Evolutionary conservation across 2,113 vertebrate genomes (phyloP).

Genomic region (Brienomyrus longianalis): DNA sequence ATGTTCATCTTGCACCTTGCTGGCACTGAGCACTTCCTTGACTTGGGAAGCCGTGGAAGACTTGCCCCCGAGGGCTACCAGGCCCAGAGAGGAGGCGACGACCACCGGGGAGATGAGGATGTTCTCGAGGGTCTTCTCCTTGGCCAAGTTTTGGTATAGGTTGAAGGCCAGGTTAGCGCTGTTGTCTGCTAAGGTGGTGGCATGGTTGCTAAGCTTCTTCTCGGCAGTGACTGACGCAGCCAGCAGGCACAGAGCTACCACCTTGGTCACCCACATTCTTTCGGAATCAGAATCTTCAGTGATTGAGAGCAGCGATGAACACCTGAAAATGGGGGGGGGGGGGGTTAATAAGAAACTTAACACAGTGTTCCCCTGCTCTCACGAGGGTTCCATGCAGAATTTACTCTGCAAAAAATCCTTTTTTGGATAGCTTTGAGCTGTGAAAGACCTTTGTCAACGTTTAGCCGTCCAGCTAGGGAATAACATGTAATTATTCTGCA

Average conservation of each 20-base stretch:
- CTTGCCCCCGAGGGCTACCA: slow-evolving; percentile 84
- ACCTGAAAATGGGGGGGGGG: slow-evolving; percentile 37
- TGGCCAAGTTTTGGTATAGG: slow-evolving; percentile 87
- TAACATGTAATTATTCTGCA: neutral
- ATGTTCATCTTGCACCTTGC: slow-evolving; percentile 79
- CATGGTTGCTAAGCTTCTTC: slow-evolving; percentile 78
- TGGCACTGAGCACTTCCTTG: slow-evolving; percentile 76
- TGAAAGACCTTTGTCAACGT: neutral
- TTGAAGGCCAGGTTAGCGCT: slow-evolving; percentile 82
- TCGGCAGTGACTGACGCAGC: slow-evolving; percentile 48
- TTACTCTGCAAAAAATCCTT: neutral
- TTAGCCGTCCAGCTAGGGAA: neutral
- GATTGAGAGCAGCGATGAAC: slow-evolving; percentile 28
- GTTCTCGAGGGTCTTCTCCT: slow-evolving; percentile 82
- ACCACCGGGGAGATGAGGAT: slow-evolving; percentile 89
- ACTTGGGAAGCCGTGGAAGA: slow-evolving; percentile 79
- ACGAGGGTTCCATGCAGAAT: neutral
- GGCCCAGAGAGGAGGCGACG: slow-evolving; percentile 84
- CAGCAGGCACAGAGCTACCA: slow-evolving; percentile 62
- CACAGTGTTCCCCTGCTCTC: neutral
- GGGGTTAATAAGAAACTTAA: neutral
- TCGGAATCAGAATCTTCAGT: slow-evolving; percentile 21
- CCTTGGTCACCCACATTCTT: slow-evolving; percentile 69
- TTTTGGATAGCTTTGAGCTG: neutral
- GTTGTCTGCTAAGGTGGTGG: slow-evolving; percentile 69